These are phyloP conservation scores for Scarus forsteni DNA, from an alignment of 2,797 vertebrate genomes.

Conservation along the genomic window DNA sequence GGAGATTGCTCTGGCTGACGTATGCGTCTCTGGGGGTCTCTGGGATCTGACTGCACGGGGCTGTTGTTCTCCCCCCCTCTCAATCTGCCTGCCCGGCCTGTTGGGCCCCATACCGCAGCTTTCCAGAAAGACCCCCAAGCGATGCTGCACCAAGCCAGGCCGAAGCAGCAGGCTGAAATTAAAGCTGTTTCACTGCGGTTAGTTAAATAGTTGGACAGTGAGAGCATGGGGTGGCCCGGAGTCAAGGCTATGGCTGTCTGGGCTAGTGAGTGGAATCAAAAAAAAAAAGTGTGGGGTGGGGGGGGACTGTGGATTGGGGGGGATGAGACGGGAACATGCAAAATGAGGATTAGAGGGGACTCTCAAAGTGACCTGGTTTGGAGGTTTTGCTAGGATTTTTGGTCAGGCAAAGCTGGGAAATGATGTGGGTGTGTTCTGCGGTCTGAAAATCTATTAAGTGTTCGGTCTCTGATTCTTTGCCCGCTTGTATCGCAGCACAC, in stretches of 20 bases:
- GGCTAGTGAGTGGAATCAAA: constrained; percentile 76
- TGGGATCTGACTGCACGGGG: constrained; percentile 60
- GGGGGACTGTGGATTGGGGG: constrained; percentile 28
- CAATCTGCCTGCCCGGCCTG: constrained; percentile 72
- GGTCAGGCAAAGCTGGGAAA: constrained; percentile 22
- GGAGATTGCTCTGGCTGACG: constrained; percentile 70
- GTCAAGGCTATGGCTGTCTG: constrained; percentile 83
- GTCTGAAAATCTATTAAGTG: constrained; percentile 37
- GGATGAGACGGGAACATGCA: constrained; percentile 68
- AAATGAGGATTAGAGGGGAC: constrained; percentile 66
- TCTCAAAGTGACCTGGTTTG: constrained; percentile 66
- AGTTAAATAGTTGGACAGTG: constrained; percentile 85
- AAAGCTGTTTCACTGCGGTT: constrained; percentile 83
- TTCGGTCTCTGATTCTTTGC: constrained; percentile 44
- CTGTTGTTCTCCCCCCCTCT: constrained; percentile 68
- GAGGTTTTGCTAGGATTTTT: constrained; percentile 54
- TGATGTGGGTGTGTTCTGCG: constrained; percentile 26
- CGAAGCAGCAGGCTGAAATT: constrained; percentile 81
- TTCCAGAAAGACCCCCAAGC: constrained; percentile 82
- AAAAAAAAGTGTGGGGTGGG: constrained; percentile 32
- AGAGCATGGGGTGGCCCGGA: constrained; percentile 80
- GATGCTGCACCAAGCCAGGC: constrained; percentile 67
- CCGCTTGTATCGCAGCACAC: constrained; percentile 23
- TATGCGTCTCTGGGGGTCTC: constrained; percentile 70
- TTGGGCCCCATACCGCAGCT: constrained; percentile 73